Evolutionary conservation across 30 jellyfish, hydroid and myxozoan genomes (phyloP).

Genomic region (Clytia hemisphaerica): DNA sequence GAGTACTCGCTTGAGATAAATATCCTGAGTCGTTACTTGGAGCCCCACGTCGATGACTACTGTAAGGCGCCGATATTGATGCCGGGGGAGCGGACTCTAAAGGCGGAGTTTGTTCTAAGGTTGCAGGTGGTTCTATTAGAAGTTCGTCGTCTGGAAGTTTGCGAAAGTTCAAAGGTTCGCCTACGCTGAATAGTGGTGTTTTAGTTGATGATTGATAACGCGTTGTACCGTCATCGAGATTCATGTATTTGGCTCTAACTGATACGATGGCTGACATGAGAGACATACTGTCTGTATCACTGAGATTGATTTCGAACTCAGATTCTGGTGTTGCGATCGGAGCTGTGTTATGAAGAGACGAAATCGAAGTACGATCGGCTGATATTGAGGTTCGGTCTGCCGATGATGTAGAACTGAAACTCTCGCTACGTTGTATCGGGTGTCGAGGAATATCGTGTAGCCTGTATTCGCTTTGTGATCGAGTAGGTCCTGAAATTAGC

Average conservation of each 20-base stretch:
- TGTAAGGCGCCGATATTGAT: too few species aligned
- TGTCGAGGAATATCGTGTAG: slow-evolving; percentile 8
- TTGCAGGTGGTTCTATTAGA: background rate
- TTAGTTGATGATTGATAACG: background rate
- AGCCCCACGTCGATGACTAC: too few species aligned
- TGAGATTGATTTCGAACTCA: background rate
- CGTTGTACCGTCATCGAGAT: too few species aligned
- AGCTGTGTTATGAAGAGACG: too few species aligned
- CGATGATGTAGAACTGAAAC: background rate
- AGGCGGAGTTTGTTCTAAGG: too few species aligned
- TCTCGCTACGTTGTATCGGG: background rate
- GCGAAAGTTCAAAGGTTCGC: slow-evolving; percentile 9
- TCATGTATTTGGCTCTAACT: slow-evolving; percentile 9
- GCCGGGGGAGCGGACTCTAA: too few species aligned
- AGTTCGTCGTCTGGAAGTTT: background rate
- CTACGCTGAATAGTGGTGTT: background rate
- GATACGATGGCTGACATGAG: slow-evolving; percentile 28
- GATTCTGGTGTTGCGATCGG: background rate
- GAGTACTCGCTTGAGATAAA: background rate
- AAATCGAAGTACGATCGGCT: too few species aligned
- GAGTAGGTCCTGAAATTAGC: slow-evolving; percentile 4
- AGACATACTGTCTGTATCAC: slow-evolving; percentile 22
- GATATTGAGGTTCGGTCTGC: background rate
- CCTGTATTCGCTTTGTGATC: slow-evolving; percentile 19
- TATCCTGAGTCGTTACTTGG: too few species aligned